Base-by-base conservation (phyloP, 2,888 invertebrate genomes). In the Boloria euphrosyne region DNA sequence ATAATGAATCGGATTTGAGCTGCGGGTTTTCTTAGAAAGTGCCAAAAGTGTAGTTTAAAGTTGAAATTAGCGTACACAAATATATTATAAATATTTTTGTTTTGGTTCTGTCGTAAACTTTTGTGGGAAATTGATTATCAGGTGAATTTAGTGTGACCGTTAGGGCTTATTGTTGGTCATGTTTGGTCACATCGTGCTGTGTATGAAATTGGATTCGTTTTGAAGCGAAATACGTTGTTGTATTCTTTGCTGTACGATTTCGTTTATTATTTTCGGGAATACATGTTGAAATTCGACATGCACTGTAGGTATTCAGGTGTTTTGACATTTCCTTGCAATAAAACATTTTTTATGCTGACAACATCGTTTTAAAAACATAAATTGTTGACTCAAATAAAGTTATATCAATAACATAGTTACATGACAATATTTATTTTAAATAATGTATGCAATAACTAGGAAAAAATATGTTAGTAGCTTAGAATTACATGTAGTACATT, bases 81-180 rank as follows among this genome's bases (percentile, higher is more conserved):
- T 7, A 10, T 5, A n/a, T n/a, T n/a, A 27, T 43, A 44, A 66
- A 43, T 22, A 58, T 52, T 31, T 17, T 57, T 65, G 50, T 65
- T 50, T 38, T 54, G 14, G 62, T 44, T 76, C 75, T 72, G 76
- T 72, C 77, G 75, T 79, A 73, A 73, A 78, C 75, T 80, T 82
- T 84, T 80, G 84, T 81, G 84, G 85, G 72, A 77, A 88, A 89
- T 88, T 87, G 88, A 89, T 89, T 89, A 87, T 81, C 79, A 81
- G 79, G 79, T 85, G 82, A 79, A 77, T 71, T 44, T n/a, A 22
- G 52, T 76, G 60, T 43, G 74, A 74, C 74, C 71, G 70, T 72
- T 58, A 63, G 61, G 70, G 51, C 47, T 69, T 55, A 67, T 72
- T 74, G 73, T 74, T 71, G 75, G 63, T 66, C 71, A 17, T 65